A percentile compares a stretch with the other conserved stretches of the same genome.
Evolutionary conservation across 2,797 vertebrate genomes (phyloP).

Genomic region (Manis pentadactyla): DNA sequence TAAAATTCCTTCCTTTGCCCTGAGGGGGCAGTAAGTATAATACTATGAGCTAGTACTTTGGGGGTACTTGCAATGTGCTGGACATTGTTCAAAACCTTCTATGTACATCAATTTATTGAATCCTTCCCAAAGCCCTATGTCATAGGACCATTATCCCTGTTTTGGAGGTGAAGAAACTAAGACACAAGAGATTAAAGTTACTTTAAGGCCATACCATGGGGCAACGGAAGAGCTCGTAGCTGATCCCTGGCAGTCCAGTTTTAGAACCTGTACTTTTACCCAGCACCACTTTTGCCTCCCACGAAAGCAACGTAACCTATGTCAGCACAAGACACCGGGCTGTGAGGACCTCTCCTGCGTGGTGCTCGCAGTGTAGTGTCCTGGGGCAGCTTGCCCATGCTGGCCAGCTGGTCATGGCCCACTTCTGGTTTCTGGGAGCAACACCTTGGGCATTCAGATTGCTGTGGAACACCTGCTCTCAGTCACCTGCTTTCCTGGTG

Average conservation of each 20-base stretch:
- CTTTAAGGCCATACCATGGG: background rate
- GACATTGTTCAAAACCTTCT: background rate
- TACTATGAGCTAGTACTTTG: background rate
- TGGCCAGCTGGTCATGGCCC: rapidly evolving
- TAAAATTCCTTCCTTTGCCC: background rate
- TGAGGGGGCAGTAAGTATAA: background rate
- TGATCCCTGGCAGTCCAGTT: rapidly evolving
- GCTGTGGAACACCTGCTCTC: background rate
- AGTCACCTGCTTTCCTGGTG: too few relatives aligned
- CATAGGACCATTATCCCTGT: background rate
- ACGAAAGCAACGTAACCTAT: rapidly evolving
- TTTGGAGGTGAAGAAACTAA: background rate
- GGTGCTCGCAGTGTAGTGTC: background rate
- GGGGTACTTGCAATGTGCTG: background rate
- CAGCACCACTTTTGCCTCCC: background rate
- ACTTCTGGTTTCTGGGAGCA: background rate
- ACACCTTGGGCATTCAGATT: background rate
- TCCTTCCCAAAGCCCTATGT: background rate
- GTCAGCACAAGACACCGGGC: background rate
- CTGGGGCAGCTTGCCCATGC: rapidly evolving
- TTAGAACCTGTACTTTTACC: background rate
- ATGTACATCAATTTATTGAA: background rate
- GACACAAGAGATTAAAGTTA: background rate
- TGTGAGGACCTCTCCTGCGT: background rate
- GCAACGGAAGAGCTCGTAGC: background rate